Conservation (phyloP, 2,797 vertebrate species). For the Gymnodraco acuticeps region DNA sequence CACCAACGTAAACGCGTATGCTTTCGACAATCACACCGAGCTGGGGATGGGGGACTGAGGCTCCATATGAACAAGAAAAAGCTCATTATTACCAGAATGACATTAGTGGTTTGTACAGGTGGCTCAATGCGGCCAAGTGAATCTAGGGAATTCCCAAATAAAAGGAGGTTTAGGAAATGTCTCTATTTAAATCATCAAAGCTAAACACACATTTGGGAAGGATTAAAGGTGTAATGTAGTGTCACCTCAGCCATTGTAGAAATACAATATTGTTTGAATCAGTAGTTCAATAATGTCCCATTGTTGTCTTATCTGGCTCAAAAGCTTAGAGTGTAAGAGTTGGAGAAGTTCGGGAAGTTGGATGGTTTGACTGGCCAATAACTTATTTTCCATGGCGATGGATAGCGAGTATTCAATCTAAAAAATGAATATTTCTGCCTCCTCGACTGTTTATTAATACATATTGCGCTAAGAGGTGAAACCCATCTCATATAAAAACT, state of each 20-base stretch:
- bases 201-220: not conserved
- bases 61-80: not conserved
- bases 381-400: not conserved
- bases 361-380: not conserved
- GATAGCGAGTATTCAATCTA: not conserved
- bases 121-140: not conserved
- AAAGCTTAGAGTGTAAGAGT: not conserved
- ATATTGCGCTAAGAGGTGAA: slow-evolving; percentile 15
- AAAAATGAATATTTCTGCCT: not conserved
- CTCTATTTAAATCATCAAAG: not conserved
- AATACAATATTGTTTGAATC: not conserved
- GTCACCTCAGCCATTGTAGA: not conserved
- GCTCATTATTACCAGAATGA: not conserved
- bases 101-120: not conserved
- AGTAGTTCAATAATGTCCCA: not conserved
- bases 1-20: not conserved
- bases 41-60: not conserved
- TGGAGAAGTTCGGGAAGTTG: not conserved
- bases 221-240: not conserved
- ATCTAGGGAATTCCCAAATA: not conserved
- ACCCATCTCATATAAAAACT: slow-evolving; percentile 1
- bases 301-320: not conserved
- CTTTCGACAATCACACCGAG: not conserved
- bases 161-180: not conserved
- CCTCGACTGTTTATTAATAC: slow-evolving; percentile 10